Percentiles rank a stretch among this genome's conserved stretches.
phyloP scores from a whole-genome alignment of 23 tunicate genomes.

The Oikopleura vanhoeffeni region DNA sequence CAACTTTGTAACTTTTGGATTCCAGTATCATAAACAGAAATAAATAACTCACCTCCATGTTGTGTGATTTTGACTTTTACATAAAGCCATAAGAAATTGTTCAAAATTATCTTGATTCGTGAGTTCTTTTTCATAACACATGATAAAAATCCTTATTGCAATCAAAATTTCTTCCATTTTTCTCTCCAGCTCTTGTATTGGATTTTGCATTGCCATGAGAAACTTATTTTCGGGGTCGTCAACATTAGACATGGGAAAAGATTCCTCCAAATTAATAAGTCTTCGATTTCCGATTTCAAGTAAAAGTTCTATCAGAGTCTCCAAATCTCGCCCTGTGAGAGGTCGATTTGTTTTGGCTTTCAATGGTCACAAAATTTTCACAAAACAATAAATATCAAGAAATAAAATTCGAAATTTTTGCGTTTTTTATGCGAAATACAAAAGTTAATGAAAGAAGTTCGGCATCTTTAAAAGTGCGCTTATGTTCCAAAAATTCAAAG shows the following conservation, averaged over 20 bases:
- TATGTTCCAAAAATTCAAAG: too few species aligned
- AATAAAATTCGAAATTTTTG: too few species aligned
- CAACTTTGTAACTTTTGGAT: too few species aligned
- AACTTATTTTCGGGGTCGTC: background rate
- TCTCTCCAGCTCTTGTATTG: background rate
- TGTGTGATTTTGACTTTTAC: background rate
- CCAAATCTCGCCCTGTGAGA: background rate
- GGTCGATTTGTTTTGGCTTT: background rate
- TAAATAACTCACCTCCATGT: background rate
- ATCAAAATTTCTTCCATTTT: background rate
- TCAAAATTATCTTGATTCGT: background rate
- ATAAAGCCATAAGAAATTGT: background rate
- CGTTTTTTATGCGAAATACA: too few species aligned
- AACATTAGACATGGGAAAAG: background rate
- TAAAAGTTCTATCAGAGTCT: background rate
- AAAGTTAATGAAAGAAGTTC: too few species aligned
- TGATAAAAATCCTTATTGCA: background rate
- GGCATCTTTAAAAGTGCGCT: too few species aligned
- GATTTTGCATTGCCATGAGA: background rate
- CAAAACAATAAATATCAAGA: too few species aligned
- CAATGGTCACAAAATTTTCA: too few species aligned
- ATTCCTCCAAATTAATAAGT: background rate
- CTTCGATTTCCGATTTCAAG: background rate
- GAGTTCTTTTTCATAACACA: background rate
- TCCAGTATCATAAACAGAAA: too few species aligned